A percentile compares a stretch with the other conserved stretches of the same genome.
Conservation (phyloP, 1,140 invertebrate genomes). For the Drosophila busckii region DNA sequence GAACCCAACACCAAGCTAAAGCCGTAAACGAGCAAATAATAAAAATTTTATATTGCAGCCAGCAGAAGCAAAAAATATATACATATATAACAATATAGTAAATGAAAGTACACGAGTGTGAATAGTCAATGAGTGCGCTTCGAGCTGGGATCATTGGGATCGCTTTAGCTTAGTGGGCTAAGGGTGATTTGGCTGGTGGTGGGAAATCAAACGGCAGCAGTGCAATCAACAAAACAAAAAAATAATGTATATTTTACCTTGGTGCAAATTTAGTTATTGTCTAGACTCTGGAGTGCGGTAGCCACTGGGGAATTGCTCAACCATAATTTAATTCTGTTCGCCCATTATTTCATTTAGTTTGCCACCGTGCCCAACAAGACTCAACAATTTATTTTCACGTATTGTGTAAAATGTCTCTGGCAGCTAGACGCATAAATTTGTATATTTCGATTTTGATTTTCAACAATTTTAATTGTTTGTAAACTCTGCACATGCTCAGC, state of each 20-base stretch:
- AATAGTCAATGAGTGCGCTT: conserved; percentile 66
- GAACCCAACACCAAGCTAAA: conserved; percentile 18
- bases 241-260: conserved; percentile 50
- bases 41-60: conserved; percentile 52
- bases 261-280: conserved; percentile 76
- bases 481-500: conserved; percentile 34
- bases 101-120: conserved; percentile 64
- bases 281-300: conserved; percentile 16
- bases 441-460: conserved; percentile 75
- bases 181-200: conserved; percentile 20
- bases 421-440: conserved; percentile 74
- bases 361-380: conserved; percentile 2
- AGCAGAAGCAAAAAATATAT: conserved; percentile 45
- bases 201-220: conserved; percentile 69
- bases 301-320: conserved; percentile 48
- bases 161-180: conserved; percentile 29
- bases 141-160: conserved; percentile 5
- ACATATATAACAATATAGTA: conserved; percentile 25
- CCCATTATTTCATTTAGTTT: conserved; percentile 73
- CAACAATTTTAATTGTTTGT: conserved; percentile 72
- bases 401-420: conserved; percentile 54
- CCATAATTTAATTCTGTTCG: conserved; percentile 66
- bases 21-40: conserved; percentile 70
- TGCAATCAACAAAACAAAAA: too few species aligned
- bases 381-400: conserved; percentile 37